phyloP scores from a whole-genome alignment of 2,113 vertebrate species.

The Apodemus speciosus region DNA sequence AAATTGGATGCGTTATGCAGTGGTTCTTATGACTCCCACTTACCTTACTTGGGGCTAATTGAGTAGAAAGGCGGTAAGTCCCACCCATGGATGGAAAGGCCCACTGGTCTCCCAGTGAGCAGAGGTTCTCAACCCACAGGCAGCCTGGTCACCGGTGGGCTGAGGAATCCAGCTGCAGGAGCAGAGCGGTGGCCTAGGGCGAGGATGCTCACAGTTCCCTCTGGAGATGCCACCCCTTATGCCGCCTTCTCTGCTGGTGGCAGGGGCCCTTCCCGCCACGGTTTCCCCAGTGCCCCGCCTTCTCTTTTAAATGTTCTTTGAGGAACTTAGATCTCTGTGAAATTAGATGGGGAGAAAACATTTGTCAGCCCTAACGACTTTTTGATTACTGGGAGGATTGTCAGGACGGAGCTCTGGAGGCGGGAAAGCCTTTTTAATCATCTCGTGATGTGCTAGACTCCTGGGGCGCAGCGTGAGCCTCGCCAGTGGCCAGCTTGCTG shows the following conservation, averaged over 20 bases:
- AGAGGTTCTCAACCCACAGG: too few relatives aligned
- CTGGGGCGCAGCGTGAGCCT: accelerated
- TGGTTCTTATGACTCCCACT: background rate
- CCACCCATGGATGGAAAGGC: background rate
- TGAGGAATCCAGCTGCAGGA: background rate
- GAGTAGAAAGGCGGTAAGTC: background rate
- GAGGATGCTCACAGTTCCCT: accelerated
- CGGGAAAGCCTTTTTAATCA: slow-evolving; percentile 28
- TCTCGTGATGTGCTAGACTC: background rate
- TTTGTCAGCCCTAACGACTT: background rate
- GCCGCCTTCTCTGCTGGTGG: background rate
- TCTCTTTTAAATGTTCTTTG: background rate
- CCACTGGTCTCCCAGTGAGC: too few relatives aligned
- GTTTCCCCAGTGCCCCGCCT: background rate
- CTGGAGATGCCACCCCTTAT: background rate
- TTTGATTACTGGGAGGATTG: background rate
- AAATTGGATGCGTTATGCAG: background rate
- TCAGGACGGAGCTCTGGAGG: background rate
- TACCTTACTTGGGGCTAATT: background rate
- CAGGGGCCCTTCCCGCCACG: background rate
- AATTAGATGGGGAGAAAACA: background rate
- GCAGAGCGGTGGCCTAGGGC: background rate
- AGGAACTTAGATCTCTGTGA: background rate
- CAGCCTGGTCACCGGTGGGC: accelerated
- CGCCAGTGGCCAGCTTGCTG: background rate